Evolutionary conservation across 2,113 vertebrate species (phyloP).

Genomic region (Phalacrocorax pelagicus): DNA sequence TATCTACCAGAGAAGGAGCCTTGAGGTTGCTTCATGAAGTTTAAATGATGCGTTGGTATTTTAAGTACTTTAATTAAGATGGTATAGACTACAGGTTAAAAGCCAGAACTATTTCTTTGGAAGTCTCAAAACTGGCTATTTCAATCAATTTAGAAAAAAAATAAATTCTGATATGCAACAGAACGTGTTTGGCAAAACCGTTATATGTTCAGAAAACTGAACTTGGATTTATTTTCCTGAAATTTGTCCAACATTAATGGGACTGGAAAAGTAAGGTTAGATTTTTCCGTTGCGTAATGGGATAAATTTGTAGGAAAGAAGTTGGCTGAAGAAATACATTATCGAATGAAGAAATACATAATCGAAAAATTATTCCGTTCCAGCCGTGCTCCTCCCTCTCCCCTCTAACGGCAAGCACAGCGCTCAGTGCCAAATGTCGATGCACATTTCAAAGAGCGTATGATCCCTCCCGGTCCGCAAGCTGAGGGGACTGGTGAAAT

Average conservation of each 20-base stretch:
- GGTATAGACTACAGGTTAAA: background rate
- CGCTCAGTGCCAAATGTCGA: background rate
- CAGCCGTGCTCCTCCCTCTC: background rate
- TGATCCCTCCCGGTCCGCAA: background rate
- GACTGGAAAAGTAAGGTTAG: background rate
- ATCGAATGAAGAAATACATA: no score
- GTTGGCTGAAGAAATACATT: background rate
- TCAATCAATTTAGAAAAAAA: background rate
- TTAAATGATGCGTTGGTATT: background rate
- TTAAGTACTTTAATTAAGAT: background rate
- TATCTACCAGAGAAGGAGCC: background rate
- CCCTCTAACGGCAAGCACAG: background rate
- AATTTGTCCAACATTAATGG: background rate
- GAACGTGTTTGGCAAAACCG: background rate
- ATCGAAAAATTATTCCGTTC: background rate
- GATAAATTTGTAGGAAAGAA: background rate
- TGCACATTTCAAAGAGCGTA: background rate
- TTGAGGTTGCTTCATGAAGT: background rate
- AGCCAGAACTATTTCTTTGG: background rate
- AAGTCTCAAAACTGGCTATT: background rate
- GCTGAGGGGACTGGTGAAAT: background rate
- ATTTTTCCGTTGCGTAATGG: background rate
- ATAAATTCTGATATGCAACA: background rate
- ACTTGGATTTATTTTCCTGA: background rate
- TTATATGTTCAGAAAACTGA: background rate